phyloP scores from a whole-genome alignment of 2,888 invertebrate genomes.

The Caenorhabditis parvicauda region DNA sequence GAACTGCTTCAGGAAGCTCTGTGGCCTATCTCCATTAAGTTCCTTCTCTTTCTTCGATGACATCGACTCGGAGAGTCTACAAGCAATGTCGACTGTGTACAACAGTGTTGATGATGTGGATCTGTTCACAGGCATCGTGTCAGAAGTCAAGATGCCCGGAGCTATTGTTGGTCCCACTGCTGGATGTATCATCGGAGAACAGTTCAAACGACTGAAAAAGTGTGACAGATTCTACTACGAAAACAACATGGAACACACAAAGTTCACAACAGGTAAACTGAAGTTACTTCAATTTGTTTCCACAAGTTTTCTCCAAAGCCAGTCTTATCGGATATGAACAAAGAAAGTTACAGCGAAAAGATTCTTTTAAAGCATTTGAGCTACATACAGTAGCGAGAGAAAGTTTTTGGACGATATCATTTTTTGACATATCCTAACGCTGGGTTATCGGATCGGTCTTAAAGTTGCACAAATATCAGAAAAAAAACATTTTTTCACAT shows the following conservation, averaged over 20 bases:
- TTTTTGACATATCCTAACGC: too few relatives aligned
- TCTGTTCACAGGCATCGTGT: constrained; percentile 35
- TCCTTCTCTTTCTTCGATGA: constrained; percentile 49
- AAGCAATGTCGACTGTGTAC: constrained; percentile 48
- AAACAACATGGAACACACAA: constrained; percentile 38
- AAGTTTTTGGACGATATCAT: too few relatives aligned
- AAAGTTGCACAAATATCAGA: too few relatives aligned
- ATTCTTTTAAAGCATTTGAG: too few relatives aligned
- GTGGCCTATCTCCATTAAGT: constrained; percentile 43
- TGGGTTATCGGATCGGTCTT: too few relatives aligned
- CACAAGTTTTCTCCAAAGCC: not conserved
- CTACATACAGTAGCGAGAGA: not conserved
- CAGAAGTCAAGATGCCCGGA: constrained; percentile 68
- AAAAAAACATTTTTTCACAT: too few relatives aligned
- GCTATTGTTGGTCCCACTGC: constrained; percentile 85
- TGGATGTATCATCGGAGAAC: constrained; percentile 87
- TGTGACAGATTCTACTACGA: constrained; percentile 81
- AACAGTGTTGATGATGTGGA: constrained; percentile 42
- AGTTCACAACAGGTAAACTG: constrained; percentile 40
- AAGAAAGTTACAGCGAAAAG: too few relatives aligned
- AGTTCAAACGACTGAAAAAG: constrained; percentile 69
- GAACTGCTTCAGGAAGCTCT: constrained; percentile 37
- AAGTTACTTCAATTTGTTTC: not conserved
- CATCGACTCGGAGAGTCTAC: constrained; percentile 46
- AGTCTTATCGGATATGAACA: not conserved